A percentile compares a stretch with the other conserved stretches of the same genome.
Evolutionary conservation across 2,888 invertebrate species (phyloP).

Genomic region (Pedicia rivosa): DNA sequence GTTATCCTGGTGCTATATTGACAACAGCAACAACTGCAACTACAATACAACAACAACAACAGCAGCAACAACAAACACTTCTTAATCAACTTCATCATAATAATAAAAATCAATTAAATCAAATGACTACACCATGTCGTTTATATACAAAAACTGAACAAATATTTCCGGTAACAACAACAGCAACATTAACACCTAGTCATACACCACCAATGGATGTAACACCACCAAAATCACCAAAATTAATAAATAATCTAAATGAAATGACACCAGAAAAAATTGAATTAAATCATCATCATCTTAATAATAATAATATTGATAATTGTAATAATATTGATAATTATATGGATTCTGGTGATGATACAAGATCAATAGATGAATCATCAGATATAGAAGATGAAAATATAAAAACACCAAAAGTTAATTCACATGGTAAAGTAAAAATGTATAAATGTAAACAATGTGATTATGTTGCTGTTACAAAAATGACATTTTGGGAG

Average conservation of each 20-base stretch:
- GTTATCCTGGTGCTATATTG: conserved; percentile 29
- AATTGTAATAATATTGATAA: no score
- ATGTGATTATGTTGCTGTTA: conserved; percentile 68
- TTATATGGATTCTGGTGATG: conserved; percentile 31
- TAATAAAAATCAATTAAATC: not conserved
- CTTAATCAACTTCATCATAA: not conserved
- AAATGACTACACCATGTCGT: conserved; percentile 1
- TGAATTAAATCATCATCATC: no score
- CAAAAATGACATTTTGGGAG: conserved; percentile 87
- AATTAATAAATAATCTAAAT: conserved; percentile 9
- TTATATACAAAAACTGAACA: conserved; percentile 4
- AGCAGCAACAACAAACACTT: conserved; percentile 1
- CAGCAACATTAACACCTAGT: conserved; percentile 19
- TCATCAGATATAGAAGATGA: conserved; percentile 25
- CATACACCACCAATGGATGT: conserved; percentile 30
- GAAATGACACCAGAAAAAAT: conserved; percentile 16
- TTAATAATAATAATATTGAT: no score
- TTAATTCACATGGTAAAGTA: conserved; percentile 51
- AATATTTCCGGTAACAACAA: not conserved
- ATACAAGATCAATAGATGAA: conserved; percentile 24
- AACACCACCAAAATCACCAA: conserved; percentile 30
- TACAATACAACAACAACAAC: conserved; percentile 9
- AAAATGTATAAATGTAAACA: conserved; percentile 89
- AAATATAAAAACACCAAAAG: conserved; percentile 33
- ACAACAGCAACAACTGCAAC: conserved; percentile 20